A percentile compares a stretch with the other conserved stretches of the same genome.
Evolutionary conservation across 2,113 vertebrate species (phyloP).

Genomic region (Pluvialis apricaria): DNA sequence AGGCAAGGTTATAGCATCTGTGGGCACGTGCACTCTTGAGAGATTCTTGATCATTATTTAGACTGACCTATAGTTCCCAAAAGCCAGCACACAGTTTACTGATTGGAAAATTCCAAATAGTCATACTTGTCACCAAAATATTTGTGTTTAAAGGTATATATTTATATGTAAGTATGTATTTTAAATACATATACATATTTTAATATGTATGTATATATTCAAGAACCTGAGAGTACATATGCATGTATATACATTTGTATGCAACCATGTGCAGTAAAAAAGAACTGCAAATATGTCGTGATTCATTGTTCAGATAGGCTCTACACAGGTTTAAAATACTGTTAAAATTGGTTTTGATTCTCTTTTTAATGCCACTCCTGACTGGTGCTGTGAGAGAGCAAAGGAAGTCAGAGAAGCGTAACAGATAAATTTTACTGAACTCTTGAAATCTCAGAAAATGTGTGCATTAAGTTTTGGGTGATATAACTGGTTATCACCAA

Average conservation of each 20-base stretch:
- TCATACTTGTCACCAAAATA: not conserved
- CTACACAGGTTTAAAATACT: not conserved
- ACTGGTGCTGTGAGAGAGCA: not conserved
- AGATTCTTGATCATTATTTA: not conserved
- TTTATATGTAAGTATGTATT: not conserved
- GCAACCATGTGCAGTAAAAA: not conserved
- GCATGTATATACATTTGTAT: not conserved
- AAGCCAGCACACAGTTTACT: not conserved
- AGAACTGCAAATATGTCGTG: not conserved
- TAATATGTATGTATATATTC: not conserved
- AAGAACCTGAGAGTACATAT: not conserved
- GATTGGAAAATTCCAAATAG: not conserved
- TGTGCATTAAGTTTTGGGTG: not conserved
- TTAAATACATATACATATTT: not conserved
- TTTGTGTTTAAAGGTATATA: not conserved
- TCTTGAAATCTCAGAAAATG: not conserved
- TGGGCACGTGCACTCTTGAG: not conserved
- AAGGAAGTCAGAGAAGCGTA: not conserved
- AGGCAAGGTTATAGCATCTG: not conserved
- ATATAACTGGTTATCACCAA: not conserved
- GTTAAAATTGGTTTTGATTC: not conserved
- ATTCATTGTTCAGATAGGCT: not conserved
- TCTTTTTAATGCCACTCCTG: not conserved
- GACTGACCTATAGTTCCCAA: not conserved
- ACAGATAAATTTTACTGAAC: not conserved